These are phyloP conservation scores for Barbus barbus DNA, from an alignment of 2,113 vertebrate genomes.

Conservation along the genomic window DNA sequence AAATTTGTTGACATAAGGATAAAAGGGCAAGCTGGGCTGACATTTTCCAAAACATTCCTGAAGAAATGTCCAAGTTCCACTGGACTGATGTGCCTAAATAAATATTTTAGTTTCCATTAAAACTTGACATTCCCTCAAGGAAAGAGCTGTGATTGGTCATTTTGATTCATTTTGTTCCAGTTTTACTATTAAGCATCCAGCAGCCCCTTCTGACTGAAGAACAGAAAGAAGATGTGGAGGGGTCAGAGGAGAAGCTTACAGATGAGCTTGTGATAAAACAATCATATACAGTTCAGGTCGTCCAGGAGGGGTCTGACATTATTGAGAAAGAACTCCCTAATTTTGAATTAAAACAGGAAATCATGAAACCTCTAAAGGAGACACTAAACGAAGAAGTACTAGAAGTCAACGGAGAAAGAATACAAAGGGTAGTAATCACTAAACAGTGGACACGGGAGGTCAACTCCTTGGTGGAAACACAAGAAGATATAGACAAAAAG, in stretches of 20 bases:
- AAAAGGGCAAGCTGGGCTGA: not conserved
- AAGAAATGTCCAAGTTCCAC: not conserved
- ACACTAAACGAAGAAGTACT: constrained; percentile 10
- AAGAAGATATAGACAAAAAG: constrained; percentile 43
- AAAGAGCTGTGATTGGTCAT: not conserved
- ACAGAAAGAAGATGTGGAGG: constrained; percentile 16
- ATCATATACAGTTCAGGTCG: constrained; percentile 1
- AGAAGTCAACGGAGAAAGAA: constrained; percentile 11
- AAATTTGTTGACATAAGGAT: constrained; percentile 12
- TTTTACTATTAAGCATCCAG: not conserved
- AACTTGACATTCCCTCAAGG: not conserved
- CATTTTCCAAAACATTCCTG: constrained; percentile 7
- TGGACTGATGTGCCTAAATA: not conserved
- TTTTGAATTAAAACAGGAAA: not conserved
- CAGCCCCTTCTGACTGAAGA: constrained; percentile 6
- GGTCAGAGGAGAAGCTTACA: not conserved
- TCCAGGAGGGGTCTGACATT: not conserved
- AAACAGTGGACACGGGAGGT: constrained; percentile 29
- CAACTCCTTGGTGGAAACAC: constrained; percentile 32
- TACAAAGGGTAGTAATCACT: constrained; percentile 22
- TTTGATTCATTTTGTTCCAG: constrained; percentile 8
- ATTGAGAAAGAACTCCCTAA: constrained; percentile 8
- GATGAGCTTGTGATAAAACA: constrained; percentile 22
- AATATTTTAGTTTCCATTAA: constrained; percentile 26
- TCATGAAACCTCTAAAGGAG: not conserved